Percentiles rank a stretch among this genome's conserved stretches.
These are phyloP conservation scores for Protobothrops mucrosquamatus DNA, from an alignment of 2,113 vertebrate genomes.

Conservation along the genomic window DNA sequence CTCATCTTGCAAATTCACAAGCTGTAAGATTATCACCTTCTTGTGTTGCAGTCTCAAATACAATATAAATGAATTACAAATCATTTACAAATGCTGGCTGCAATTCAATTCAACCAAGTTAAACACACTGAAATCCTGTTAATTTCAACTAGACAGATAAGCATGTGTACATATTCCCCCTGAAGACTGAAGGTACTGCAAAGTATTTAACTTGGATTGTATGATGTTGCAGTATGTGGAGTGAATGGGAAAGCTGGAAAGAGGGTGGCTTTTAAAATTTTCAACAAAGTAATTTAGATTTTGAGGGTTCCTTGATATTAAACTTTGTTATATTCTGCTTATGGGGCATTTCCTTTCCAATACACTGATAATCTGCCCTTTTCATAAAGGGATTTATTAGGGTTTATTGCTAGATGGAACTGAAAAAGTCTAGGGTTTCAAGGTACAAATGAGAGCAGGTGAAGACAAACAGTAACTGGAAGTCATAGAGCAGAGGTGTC, in stretches of 20 bases:
- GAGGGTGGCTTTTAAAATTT: not conserved
- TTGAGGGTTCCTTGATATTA: not conserved
- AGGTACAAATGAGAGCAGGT: too few species aligned
- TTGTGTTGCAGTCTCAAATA: not conserved
- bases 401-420: not conserved
- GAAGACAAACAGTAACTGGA: not conserved
- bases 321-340: not conserved
- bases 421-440: not conserved
- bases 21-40: not conserved
- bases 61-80: conserved; percentile 6
- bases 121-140: not conserved
- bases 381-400: not conserved
- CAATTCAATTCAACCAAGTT: not conserved
- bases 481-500: not conserved
- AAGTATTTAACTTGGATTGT: not conserved
- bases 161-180: not conserved
- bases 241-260: not conserved
- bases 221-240: not conserved
- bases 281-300: not conserved
- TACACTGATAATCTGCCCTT: not conserved
- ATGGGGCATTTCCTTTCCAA: not conserved
- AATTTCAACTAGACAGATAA: not conserved
- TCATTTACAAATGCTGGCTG: not conserved
- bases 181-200: not conserved
- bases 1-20: not conserved